A percentile compares a stretch with the other conserved stretches of the same genome.
Evolutionary conservation across 2,113 vertebrate species (phyloP).

Genomic region (Anguilla rostrata): DNA sequence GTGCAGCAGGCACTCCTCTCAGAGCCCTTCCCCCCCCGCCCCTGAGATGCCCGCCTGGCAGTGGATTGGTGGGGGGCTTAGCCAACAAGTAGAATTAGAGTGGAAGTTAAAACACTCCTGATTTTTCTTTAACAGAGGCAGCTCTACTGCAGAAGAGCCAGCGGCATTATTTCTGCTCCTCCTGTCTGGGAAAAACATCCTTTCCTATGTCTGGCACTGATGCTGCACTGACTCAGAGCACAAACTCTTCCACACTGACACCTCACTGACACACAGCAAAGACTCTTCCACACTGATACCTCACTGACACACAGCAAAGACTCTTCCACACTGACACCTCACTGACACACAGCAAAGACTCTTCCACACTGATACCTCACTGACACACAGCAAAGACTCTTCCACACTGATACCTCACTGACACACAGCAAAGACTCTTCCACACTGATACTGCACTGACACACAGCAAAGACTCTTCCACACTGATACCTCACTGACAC

Average conservation of each 20-base stretch:
- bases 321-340: too few relatives aligned
- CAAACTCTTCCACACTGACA: background rate
- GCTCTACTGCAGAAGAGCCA: background rate
- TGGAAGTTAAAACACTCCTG: background rate
- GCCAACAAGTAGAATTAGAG: background rate
- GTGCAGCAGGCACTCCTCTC: background rate
- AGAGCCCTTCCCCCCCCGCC: too few relatives aligned
- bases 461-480: too few relatives aligned
- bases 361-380: too few relatives aligned
- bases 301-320: too few relatives aligned
- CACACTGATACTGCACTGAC: too few relatives aligned
- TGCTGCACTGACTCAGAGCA: background rate
- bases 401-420: too few relatives aligned
- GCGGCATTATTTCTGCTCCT: background rate
- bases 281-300: background rate
- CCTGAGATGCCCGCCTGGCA: background rate
- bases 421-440: too few relatives aligned
- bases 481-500: too few relatives aligned
- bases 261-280: background rate
- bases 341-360: too few relatives aligned
- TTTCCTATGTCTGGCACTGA: background rate
- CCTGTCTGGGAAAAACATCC: constrained; percentile 16
- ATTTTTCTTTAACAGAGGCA: background rate
- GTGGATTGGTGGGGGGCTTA: background rate
- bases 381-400: too few relatives aligned